These are phyloP conservation scores for Seriola quinqueradiata DNA, from an alignment of 2,113 vertebrate genomes.

Conservation along the genomic window DNA sequence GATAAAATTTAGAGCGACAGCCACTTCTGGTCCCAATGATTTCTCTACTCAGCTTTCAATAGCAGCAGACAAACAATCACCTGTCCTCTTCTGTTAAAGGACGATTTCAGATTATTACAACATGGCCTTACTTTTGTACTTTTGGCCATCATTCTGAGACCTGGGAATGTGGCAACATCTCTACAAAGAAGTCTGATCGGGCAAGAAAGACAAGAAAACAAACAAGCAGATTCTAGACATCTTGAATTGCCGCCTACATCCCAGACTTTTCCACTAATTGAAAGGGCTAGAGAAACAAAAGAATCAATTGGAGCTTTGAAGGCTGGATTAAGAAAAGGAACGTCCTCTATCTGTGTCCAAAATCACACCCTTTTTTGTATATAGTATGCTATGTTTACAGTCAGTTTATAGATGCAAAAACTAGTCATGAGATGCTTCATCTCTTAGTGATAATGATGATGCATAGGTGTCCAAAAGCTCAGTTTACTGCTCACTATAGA, in stretches of 20 bases:
- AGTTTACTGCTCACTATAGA: too few relatives aligned
- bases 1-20: constrained; percentile 64
- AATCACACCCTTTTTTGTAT: neutral
- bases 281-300: neutral
- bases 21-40: constrained; percentile 79
- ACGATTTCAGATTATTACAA: neutral
- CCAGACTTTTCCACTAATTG: neutral
- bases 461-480: too few relatives aligned
- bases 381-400: too few relatives aligned
- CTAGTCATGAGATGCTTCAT: too few relatives aligned
- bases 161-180: neutral
- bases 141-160: neutral
- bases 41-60: constrained; percentile 34
- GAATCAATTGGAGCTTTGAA: neutral
- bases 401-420: too few relatives aligned
- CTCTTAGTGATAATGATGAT: too few relatives aligned
- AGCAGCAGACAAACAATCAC: constrained; percentile 60
- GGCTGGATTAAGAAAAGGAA: neutral
- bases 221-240: neutral
- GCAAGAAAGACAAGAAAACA: neutral
- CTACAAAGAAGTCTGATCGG: neutral
- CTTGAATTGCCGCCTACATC: neutral
- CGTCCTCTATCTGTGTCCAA: neutral
- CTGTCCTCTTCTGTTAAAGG: neutral
- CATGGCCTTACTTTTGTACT: neutral